These are phyloP conservation scores for Melanostoma mellinum DNA, from an alignment of 2,888 invertebrate genomes.

Conservation along the genomic window DNA sequence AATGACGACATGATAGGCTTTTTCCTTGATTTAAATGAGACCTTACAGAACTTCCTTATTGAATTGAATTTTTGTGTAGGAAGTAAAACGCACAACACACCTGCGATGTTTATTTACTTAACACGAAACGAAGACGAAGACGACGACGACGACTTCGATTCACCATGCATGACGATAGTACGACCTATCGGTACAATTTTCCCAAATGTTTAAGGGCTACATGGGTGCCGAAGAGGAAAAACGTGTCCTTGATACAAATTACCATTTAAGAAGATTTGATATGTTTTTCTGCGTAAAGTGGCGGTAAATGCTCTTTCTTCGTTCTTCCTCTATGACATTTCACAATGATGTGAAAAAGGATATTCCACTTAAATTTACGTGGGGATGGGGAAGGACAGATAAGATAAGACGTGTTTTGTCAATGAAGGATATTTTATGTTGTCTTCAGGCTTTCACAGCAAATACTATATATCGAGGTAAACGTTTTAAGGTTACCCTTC, in stretches of 20 bases:
- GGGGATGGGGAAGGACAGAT: slow-evolving; percentile 21
- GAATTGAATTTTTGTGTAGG: slow-evolving; percentile 42
- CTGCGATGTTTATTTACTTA: slow-evolving; percentile 50
- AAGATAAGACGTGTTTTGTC: slow-evolving; percentile 53
- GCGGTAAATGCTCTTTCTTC: slow-evolving; percentile 47
- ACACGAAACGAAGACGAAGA: slow-evolving; percentile 1
- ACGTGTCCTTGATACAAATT: slow-evolving; percentile 70
- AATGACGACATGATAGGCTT: background rate
- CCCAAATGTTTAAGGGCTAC: background rate
- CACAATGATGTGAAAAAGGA: slow-evolving; percentile 61
- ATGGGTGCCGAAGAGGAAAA: slow-evolving; percentile 28
- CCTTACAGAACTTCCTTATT: slow-evolving; percentile 41
- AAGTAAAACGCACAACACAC: slow-evolving; percentile 20
- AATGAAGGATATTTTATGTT: slow-evolving; percentile 60
- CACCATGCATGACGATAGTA: background rate
- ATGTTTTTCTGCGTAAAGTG: slow-evolving; percentile 50
- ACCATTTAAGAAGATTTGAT: slow-evolving; percentile 62
- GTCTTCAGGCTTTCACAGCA: slow-evolving; percentile 39
- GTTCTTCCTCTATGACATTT: slow-evolving; percentile 24
- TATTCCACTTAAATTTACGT: slow-evolving; percentile 39
- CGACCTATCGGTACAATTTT: too few relatives aligned
- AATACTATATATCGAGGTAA: slow-evolving; percentile 8
- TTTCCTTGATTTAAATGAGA: slow-evolving; percentile 55
- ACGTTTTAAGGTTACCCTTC: slow-evolving; percentile 17
- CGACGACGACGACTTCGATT: background rate